Evolutionary conservation across 1,140 invertebrate species (phyloP), one percentile per base, ranked within the genome.

Genomic region (Aphidius ervi): DNA sequence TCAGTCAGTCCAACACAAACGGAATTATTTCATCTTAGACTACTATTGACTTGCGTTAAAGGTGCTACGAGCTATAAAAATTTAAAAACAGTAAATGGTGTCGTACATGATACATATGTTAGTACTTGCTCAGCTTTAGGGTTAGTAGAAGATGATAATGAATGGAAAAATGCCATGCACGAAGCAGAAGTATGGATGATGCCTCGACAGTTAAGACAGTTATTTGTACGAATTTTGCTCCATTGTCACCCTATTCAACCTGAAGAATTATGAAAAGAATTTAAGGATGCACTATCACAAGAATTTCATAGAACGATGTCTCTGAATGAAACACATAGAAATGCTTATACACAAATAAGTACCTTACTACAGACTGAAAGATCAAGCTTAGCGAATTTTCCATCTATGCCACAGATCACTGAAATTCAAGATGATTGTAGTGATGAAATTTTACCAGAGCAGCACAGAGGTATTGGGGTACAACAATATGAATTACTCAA

Each of bases 11-110:
- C n/a, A n/a, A n/a, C n/a, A n/a, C n/a, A 61, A 60, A 9, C 56
- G 9, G 53, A 63, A 60, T 60, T 63, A 49, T 63, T 63, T 55
- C 62, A 63, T 46, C 49, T 63, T 10, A 16, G 62, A 40, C 37
- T 60, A 50, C 40, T 63, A 40, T 56, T 63, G 46, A 31, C 50
- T 5, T 43, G 39, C 5, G 47, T 46, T 0, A 60, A 48, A 63
- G 58, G 62, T 39, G 53, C 62, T 8, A 60, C 20, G 40, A 59
- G 56, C 20, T 63, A 54, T 40, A 45, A 60, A 41, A 37, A 46
- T 42, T 39, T 64, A 6, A 55, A 48, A 47, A 64, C 55, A n/a
- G 58, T 64, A 6, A 41, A 64, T 58, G 63, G 58, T 8, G 40
- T 52, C 31, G 7, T 59, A 9, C 43, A 57, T 7, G 43, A 46